phyloP scores from a whole-genome alignment of 2,888 invertebrate species.

The Noctua janthina region DNA sequence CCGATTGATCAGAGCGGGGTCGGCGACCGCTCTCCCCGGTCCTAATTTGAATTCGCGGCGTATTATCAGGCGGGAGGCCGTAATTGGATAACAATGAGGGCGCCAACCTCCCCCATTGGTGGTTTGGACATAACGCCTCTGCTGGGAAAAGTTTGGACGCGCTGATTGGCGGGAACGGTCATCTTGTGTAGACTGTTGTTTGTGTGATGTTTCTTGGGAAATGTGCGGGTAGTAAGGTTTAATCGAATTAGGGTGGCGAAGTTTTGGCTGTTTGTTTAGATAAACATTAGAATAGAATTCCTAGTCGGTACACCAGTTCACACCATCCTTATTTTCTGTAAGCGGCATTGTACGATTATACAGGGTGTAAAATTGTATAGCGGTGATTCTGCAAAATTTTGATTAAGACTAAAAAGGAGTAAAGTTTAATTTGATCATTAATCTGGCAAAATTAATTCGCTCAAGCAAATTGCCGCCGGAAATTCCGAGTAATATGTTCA shows the following conservation, averaged over 20 bases:
- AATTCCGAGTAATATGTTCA: conserved; percentile 59
- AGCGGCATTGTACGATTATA: not conserved
- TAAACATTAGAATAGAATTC: conserved; percentile 34
- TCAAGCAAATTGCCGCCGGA: conserved; percentile 43
- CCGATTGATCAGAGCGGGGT: conserved; percentile 87
- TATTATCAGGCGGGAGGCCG: conserved; percentile 88
- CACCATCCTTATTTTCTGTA: conserved; percentile 25
- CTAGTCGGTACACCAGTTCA: not conserved
- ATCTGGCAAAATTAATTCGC: conserved; percentile 59
- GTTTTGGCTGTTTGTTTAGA: conserved; percentile 48
- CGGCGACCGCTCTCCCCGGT: conserved; percentile 88
- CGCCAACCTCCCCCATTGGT: conserved; percentile 85
- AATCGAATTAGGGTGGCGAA: conserved; percentile 56
- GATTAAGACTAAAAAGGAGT: conserved; percentile 53
- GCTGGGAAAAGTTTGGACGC: conserved; percentile 69
- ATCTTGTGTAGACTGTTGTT: conserved; percentile 65
- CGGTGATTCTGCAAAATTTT: conserved; percentile 47
- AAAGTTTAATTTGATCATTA: conserved; percentile 57
- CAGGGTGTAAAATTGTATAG: conserved; percentile 20
- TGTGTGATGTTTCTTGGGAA: conserved; percentile 65
- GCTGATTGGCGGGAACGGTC: conserved; percentile 67
- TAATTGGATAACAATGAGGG: conserved; percentile 90
- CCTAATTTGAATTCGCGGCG: conserved; percentile 90
- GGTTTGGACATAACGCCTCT: conserved; percentile 77
- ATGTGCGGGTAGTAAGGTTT: conserved; percentile 55